phyloP scores from a whole-genome alignment of 2,113 vertebrate genomes.

The Tapirus terrestris region DNA sequence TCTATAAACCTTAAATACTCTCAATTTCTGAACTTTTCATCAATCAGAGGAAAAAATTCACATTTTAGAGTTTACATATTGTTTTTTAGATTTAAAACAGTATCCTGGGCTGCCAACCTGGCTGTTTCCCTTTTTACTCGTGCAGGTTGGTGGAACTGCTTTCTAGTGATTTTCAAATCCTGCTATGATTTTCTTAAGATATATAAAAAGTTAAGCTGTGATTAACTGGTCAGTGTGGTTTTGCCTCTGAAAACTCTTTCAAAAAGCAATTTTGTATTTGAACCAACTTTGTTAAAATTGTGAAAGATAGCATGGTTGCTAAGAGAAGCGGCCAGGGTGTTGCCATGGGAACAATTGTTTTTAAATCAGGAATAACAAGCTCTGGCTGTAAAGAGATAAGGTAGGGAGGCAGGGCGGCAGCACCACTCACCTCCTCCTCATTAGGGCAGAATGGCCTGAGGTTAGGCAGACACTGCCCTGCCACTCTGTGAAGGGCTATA shows the following conservation, averaged over 20 bases:
- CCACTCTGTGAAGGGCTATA: not conserved
- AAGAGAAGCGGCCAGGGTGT: conserved; percentile 50
- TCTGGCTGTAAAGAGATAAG: not conserved
- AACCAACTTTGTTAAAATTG: conserved; percentile 55
- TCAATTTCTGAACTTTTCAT: not conserved
- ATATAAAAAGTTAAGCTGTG: not conserved
- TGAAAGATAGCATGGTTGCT: conserved; percentile 54
- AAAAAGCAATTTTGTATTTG: conserved; percentile 35
- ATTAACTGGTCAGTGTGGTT: not conserved
- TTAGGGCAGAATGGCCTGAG: not conserved
- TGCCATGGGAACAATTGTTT: conserved; percentile 72
- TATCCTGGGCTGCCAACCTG: not conserved
- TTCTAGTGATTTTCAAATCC: not conserved
- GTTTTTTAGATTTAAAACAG: not conserved
- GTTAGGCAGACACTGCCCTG: not conserved
- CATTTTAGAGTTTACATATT: not conserved
- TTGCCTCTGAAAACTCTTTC: conserved; percentile 43
- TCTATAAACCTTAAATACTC: not conserved
- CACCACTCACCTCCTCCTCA: not conserved
- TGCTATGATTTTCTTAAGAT: not conserved
- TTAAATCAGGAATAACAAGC: conserved; percentile 49
- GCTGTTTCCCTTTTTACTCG: not conserved
- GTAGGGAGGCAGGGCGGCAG: not conserved
- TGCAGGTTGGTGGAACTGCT: not conserved
- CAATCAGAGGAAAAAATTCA: not conserved